These are phyloP conservation scores for Copidosoma floridanum DNA, from an alignment of 1,140 invertebrate genomes.

Conservation along the genomic window DNA sequence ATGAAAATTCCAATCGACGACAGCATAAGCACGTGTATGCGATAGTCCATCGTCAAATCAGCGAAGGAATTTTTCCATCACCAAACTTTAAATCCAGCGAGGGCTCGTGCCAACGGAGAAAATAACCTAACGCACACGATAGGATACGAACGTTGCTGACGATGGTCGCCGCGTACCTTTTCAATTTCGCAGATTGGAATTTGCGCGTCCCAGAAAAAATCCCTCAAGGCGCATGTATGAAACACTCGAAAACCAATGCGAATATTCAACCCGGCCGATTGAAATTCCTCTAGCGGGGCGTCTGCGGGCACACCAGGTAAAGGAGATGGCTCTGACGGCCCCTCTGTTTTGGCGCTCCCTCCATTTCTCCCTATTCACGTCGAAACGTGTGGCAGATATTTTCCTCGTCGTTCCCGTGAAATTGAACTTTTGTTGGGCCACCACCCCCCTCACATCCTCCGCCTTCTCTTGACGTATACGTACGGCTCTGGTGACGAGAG, in stretches of 20 bases:
- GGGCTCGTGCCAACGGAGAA: too few relatives aligned
- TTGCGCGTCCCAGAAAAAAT: not conserved
- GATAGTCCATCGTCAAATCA: too few relatives aligned
- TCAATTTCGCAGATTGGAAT: slow-evolving; percentile 30
- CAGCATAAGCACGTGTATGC: too few relatives aligned
- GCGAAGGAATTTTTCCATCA: too few relatives aligned
- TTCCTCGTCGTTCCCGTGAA: slow-evolving; percentile 43
- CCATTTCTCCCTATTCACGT: not conserved
- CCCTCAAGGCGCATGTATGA: not conserved
- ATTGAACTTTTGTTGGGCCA: slow-evolving; percentile 50
- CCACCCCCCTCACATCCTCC: not conserved
- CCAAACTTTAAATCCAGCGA: too few relatives aligned
- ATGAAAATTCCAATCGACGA: too few relatives aligned
- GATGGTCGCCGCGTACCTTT: slow-evolving; percentile 14
- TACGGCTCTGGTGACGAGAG: too few relatives aligned
- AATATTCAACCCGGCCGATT: slow-evolving; percentile 24
- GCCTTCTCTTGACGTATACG: too few relatives aligned
- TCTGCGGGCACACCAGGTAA: not conserved
- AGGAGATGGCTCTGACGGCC: slow-evolving; percentile 2
- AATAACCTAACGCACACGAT: too few relatives aligned
- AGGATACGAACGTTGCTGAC: too few relatives aligned
- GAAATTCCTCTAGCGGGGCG: slow-evolving; percentile 7
- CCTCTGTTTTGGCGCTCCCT: not conserved
- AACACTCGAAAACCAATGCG: slow-evolving; percentile 19
- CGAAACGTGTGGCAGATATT: slow-evolving; percentile 41